These are phyloP conservation scores for Halcyon malimbica DNA, from an alignment of 2,113 vertebrate species.

Conservation along the genomic window DNA sequence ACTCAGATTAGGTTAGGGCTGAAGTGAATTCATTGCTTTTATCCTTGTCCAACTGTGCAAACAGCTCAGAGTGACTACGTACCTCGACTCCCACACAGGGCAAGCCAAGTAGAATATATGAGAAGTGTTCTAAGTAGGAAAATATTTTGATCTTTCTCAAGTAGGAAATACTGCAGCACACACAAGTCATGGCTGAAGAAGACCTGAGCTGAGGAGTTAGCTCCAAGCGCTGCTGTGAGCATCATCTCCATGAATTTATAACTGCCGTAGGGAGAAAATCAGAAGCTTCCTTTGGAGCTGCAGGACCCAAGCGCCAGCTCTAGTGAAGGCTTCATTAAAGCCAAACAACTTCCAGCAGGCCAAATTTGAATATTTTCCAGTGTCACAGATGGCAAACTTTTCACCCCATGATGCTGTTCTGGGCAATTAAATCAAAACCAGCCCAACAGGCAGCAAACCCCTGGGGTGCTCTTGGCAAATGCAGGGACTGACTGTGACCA, in stretches of 20 bases:
- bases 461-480: not conserved
- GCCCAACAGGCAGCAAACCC: not conserved
- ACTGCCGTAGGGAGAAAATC: not conserved
- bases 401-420: not conserved
- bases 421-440: not conserved
- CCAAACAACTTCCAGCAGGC: not conserved
- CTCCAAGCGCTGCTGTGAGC: not conserved
- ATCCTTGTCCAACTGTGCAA: not conserved
- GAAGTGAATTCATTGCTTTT: slow-evolving; percentile 23
- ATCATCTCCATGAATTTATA: not conserved
- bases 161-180: not conserved
- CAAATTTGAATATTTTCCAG: not conserved
- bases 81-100: not conserved
- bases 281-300: not conserved
- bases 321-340: not conserved
- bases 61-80: not conserved
- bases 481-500: not conserved
- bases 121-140: rapidly evolving
- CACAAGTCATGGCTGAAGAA: not conserved
- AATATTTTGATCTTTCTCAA: not conserved
- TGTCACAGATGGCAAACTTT: not conserved
- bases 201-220: not conserved
- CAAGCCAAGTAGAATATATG: not conserved
- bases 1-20: slow-evolving; percentile 34
- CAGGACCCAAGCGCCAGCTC: not conserved